A percentile compares a stretch with the other conserved stretches of the same genome.
These are phyloP conservation scores for Amazona vittata DNA, from an alignment of 2,113 vertebrate genomes.

Conservation along the genomic window DNA sequence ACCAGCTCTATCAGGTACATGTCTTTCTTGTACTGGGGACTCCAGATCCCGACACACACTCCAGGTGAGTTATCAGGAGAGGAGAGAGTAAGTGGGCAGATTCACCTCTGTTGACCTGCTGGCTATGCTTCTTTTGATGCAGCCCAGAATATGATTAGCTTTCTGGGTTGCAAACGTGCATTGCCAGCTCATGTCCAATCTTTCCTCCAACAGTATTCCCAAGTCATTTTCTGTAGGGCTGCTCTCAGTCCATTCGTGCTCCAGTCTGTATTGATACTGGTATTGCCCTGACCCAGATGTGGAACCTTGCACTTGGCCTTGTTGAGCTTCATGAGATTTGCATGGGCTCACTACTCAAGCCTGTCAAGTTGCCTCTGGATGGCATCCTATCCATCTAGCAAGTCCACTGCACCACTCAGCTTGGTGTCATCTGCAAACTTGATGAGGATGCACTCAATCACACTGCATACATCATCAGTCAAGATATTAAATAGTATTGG, in stretches of 20 bases:
- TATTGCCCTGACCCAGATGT: not conserved
- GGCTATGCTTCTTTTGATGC: accelerated
- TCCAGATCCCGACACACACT: not conserved
- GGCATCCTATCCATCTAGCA: not conserved
- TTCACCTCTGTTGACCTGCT: not conserved
- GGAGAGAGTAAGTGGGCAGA: not conserved
- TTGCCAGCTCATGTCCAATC: not conserved
- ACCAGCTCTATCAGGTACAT: not conserved
- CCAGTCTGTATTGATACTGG: not conserved
- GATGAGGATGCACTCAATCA: not conserved
- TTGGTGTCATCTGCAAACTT: not conserved
- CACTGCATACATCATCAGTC: not conserved
- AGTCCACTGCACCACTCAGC: not conserved
- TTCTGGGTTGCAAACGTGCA: not conserved
- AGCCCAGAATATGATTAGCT: not conserved
- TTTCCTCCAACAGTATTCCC: not conserved
- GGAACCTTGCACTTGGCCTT: not conserved
- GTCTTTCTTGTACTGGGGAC: not conserved
- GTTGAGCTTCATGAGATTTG: not conserved
- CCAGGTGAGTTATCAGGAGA: not conserved
- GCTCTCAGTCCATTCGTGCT: not conserved
- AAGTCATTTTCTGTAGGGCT: not conserved
- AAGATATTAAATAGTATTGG: not conserved
- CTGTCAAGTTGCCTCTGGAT: not conserved
- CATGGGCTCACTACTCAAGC: not conserved